Conservation (phyloP, 2,797 vertebrate genomes). For the Valencia hispanica region DNA sequence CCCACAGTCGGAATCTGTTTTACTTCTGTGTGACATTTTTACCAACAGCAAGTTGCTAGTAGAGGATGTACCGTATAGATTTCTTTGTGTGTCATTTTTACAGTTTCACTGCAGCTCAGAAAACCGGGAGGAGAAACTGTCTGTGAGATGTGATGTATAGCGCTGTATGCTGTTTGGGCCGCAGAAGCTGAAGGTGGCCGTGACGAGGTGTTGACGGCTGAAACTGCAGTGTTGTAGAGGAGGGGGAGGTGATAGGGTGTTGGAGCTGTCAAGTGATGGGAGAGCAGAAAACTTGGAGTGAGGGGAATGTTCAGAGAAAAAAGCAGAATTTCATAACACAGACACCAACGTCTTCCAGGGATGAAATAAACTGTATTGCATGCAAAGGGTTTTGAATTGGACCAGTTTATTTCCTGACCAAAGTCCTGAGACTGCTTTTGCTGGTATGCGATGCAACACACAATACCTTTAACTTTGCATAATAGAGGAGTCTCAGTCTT, state of each 20-base stretch:
- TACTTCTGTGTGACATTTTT: conserved; percentile 42
- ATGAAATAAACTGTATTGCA: background rate
- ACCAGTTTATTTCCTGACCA: background rate
- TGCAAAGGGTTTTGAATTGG: background rate
- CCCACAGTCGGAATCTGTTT: conserved; percentile 24
- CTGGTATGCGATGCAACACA: background rate
- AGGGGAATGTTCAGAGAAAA: background rate
- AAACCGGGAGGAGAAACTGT: conserved; percentile 1
- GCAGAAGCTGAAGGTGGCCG: conserved; percentile 36
- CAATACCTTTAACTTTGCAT: background rate
- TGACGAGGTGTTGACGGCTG: conserved; percentile 38
- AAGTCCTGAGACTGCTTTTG: background rate
- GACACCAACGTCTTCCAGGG: background rate
- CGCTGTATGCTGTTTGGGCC: conserved; percentile 37
- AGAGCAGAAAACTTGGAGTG: conserved; percentile 35
- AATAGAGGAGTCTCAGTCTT: background rate
- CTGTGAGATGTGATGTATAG: conserved; percentile 34
- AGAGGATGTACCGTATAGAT: background rate
- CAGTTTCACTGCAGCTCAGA: conserved; percentile 29
- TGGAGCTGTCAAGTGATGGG: conserved; percentile 17
- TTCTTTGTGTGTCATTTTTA: conserved; percentile 21
- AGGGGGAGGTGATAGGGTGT: conserved; percentile 21
- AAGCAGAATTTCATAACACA: background rate
- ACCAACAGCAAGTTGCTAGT: background rate
- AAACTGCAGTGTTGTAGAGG: conserved; percentile 30